phyloP scores from a whole-genome alignment of 2,113 vertebrate genomes.

The Sinosuthora webbiana region DNA sequence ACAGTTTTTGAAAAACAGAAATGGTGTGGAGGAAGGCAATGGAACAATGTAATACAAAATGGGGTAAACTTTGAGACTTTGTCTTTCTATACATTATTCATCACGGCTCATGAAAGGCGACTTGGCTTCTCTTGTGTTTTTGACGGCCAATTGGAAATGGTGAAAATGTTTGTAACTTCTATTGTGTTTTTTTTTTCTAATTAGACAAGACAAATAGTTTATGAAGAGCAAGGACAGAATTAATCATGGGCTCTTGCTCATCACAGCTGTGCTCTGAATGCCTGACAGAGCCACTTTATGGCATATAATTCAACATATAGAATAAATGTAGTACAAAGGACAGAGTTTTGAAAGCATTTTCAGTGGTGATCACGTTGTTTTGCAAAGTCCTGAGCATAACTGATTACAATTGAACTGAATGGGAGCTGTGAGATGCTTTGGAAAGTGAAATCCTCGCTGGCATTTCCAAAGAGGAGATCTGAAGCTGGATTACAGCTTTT shows the following conservation, averaged over 20 bases:
- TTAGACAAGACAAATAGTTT: constrained; percentile 56
- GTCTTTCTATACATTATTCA: constrained; percentile 64
- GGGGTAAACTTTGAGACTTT: constrained; percentile 35
- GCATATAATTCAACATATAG: constrained; percentile 67
- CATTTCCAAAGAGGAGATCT: constrained; percentile 23
- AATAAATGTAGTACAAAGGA: constrained; percentile 47
- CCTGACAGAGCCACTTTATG: constrained; percentile 52
- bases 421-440: constrained; percentile 19
- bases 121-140: constrained; percentile 32
- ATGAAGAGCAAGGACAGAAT: constrained; percentile 59
- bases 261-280: constrained; percentile 54
- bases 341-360: constrained; percentile 33
- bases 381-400: constrained; percentile 16
- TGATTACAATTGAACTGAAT: constrained; percentile 50
- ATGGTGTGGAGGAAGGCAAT: neutral
- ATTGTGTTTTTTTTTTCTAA: constrained; percentile 52
- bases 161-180: constrained; percentile 56
- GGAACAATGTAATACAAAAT: neutral
- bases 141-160: constrained; percentile 35
- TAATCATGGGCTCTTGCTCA: constrained; percentile 52
- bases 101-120: neutral
- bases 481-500: constrained; percentile 48
- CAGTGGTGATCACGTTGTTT: neutral
- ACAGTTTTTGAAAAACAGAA: neutral
- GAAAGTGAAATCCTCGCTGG: constrained; percentile 42